Evolutionary conservation across 2,797 vertebrate genomes (phyloP), one percentile per base, ranked within the genome.

Genomic region (Ispidina lecontei): DNA sequence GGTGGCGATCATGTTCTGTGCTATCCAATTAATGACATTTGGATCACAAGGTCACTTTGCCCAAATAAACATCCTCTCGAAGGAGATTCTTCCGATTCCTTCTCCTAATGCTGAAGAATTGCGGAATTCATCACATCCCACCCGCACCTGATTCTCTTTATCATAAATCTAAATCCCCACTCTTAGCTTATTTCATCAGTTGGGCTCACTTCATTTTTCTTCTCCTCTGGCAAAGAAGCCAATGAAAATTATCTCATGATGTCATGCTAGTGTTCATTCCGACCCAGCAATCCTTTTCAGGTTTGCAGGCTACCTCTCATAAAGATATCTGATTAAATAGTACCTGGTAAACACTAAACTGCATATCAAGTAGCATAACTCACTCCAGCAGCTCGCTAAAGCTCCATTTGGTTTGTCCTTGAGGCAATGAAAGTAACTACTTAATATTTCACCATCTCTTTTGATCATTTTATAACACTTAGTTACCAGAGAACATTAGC

Each of bases 1-100:
- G 97, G 98, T 98, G 98, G 98, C 97, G 98, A 98, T 96, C 75
- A 76, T 81, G 97, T 84, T 97, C 97, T 98, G 97, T 29, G 90
- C 93, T 87, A 95, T 19, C 91, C 85, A 94, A 96, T 97, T 96
- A 96, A 97, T 96, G 96, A 95, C 77, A 94, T 94, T 93, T 77
- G 60, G 94, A 95, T 97, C 91, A 88, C 95, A 97, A 97, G 98
- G 97, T 98, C 97, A 97, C 93, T 97, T 94, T 91, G 91, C 91
- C 28, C 86, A 85, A 94, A 95, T 75, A 97, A 97, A 95, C 91
- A 95, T 52, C 69, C 87, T 97, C 96, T 94, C 82, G 31, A 95
- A 92, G 63, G 60, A 97, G 72, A 69, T 55, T 15, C 79, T 86
- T 84, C 73, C 55, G 77, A 94, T 91, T 94, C 79, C 65, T 92